Evolutionary conservation across 1,140 invertebrate species (phyloP), one percentile per base, ranked within the genome.

Genomic region (Doryteuthis pealeii): DNA sequence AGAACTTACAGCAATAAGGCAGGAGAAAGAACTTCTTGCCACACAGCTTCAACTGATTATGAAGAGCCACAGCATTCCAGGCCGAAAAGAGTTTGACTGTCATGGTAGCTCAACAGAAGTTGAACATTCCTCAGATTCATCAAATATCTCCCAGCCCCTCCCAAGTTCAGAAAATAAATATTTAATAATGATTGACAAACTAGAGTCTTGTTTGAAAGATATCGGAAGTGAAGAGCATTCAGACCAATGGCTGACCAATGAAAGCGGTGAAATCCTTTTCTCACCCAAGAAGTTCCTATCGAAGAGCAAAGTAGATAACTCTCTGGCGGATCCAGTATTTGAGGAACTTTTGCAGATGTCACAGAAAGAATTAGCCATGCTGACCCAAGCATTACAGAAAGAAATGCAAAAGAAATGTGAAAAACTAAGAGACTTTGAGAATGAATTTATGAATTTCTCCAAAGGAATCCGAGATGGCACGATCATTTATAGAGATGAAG

Each of bases 1-100:
- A 54, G 74, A 74, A 35, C 26, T 77, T 10, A 74, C 72, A 26
- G 45, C 6, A 1, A 26, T 79, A 4, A 65, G 22, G 15, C 58
- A 68, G n/a, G 74, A 79, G 35, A 79, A 79, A 67, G 72, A 77
- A n/a, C 74, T 74, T 22, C 58, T 77, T 32, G 70, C 72, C 49
- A 68, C 73, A 71, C 71, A 33, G 54, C 54, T 77, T 62, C 54
- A 62, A 62, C 26, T 6, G 6, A 22, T 62, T 18, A 62, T 5
- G 5, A 5, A 62, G 18, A 12, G 26, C 26, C 54, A 62, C 5
- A 22, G 10, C 54, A 62, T 62, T 62, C 54, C 12, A 62, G 54
- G 6, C 10, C 10, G 5, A 12, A 18, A 62, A n/a, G 22, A 22
- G 22, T n/a, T 6, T 28, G 22, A 62, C 18, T 14, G 26, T 62